These are phyloP conservation scores for Cyanoliseus patagonus DNA, from an alignment of 2,113 vertebrate species.

Conservation along the genomic window DNA sequence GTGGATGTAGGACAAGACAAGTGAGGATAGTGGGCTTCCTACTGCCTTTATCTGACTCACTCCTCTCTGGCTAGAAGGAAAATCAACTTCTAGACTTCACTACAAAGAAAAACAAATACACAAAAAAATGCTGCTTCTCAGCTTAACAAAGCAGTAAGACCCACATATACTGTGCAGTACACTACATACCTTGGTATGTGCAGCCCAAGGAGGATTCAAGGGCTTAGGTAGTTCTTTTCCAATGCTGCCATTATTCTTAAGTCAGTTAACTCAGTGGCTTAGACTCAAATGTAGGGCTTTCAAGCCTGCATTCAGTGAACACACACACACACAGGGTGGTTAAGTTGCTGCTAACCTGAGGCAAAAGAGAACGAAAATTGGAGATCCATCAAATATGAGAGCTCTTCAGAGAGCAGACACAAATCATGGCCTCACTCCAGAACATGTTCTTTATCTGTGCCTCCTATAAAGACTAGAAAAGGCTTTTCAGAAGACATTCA, in stretches of 20 bases:
- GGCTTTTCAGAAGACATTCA: background rate
- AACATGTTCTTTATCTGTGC: background rate
- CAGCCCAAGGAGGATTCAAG: background rate
- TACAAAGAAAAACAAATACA: background rate
- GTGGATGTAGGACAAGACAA: background rate
- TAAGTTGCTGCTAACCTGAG: background rate
- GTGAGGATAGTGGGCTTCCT: background rate
- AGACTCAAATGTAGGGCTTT: background rate
- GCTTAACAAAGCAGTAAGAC: background rate
- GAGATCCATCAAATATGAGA: background rate
- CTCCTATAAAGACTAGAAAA: background rate
- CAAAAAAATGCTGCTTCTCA: background rate
- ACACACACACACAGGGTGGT: accelerated
- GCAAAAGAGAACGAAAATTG: background rate
- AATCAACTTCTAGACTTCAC: background rate
- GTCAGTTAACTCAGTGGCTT: background rate
- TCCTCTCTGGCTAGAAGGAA: background rate
- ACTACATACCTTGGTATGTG: background rate
- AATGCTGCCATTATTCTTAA: background rate
- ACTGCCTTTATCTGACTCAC: background rate
- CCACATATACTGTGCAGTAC: background rate
- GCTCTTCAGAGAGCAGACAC: background rate
- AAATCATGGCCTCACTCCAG: background rate
- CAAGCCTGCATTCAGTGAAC: background rate
- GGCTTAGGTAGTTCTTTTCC: background rate